These are phyloP conservation scores for Lamellibrachia luymesi DNA, from an alignment of 1,140 invertebrate genomes.

Conservation along the genomic window DNA sequence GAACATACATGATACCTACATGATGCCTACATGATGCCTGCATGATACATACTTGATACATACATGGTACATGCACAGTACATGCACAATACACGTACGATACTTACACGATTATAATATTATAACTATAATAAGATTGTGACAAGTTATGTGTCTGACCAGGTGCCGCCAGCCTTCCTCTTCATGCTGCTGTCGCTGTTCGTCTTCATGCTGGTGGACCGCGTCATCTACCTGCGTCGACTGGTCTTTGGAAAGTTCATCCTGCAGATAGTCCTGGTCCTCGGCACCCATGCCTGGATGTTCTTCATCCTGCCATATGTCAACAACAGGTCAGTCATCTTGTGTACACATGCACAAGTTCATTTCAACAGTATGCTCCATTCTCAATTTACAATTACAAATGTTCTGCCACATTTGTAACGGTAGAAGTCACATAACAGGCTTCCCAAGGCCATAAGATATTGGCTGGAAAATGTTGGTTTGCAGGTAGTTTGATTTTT, in stretches of 20 bases:
- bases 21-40: too few relatives aligned
- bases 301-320: slow-evolving; percentile 92
- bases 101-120: too few relatives aligned
- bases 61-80: too few relatives aligned
- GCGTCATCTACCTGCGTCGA: slow-evolving; percentile 92
- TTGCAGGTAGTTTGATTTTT: too few relatives aligned
- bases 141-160: neutral
- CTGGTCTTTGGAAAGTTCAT: slow-evolving; percentile 88
- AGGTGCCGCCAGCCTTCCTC: slow-evolving; percentile 90
- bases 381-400: neutral
- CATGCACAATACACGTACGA: too few relatives aligned
- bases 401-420: neutral
- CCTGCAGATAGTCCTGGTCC: slow-evolving; percentile 76
- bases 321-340: slow-evolving; percentile 76
- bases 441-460: too few relatives aligned
- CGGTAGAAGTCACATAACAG: too few relatives aligned
- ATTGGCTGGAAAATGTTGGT: too few relatives aligned
- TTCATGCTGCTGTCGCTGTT: slow-evolving; percentile 92
- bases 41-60: too few relatives aligned
- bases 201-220: slow-evolving; percentile 88
- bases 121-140: neutral
- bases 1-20: too few relatives aligned
- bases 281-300: slow-evolving; percentile 95
- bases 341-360: neutral
- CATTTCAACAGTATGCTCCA: neutral